phyloP scores from a whole-genome alignment of 2,113 vertebrate genomes.

The Ctenomys sociabilis region DNA sequence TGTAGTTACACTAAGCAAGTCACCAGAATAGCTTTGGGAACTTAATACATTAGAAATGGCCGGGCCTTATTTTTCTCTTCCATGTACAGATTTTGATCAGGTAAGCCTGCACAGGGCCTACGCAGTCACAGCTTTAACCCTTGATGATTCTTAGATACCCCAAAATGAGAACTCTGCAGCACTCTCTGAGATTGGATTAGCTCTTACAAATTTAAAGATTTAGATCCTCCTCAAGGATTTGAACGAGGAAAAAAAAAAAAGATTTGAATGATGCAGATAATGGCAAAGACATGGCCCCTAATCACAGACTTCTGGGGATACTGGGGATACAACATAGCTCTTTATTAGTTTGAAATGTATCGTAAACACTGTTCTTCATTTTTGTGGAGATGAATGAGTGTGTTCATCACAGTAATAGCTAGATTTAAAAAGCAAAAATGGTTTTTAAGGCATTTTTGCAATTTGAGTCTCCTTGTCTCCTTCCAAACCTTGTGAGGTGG shows the following conservation, averaged over 20 bases:
- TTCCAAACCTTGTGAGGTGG: neutral
- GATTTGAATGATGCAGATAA: neutral
- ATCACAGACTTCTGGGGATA: neutral
- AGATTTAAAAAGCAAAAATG: constrained; percentile 3
- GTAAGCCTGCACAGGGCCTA: neutral
- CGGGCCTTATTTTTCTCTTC: neutral
- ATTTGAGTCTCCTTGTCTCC: neutral
- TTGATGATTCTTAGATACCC: neutral
- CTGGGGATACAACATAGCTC: neutral
- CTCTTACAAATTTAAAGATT: constrained; percentile 28
- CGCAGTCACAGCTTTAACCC: neutral
- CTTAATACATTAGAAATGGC: neutral
- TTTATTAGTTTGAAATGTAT: neutral
- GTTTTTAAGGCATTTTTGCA: constrained; percentile 40
- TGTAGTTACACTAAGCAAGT: neutral
- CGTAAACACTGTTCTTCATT: neutral
- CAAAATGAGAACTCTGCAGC: neutral
- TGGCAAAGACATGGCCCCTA: neutral
- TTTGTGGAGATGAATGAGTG: neutral
- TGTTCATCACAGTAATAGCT: neutral
- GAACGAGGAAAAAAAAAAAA: neutral
- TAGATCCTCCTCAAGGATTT: neutral
- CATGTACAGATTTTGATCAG: constrained; percentile 7
- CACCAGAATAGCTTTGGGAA: neutral
- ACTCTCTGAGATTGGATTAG: neutral